A percentile compares a stretch with the other conserved stretches of the same genome.
Conservation (phyloP, 2,888 invertebrate species). For the Cephus runcator region DNA sequence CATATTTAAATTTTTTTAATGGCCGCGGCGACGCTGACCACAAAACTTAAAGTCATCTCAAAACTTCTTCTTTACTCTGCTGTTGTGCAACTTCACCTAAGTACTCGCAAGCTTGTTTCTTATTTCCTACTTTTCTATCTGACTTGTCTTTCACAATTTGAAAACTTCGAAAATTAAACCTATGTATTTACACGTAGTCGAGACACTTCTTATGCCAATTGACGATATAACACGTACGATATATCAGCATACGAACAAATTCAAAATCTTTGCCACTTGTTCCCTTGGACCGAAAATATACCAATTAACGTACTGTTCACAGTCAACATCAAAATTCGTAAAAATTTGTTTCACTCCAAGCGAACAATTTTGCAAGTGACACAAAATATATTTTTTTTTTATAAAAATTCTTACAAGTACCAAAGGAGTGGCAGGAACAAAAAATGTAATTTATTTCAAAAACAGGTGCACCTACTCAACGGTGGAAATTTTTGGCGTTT, state of each 20-base stretch:
- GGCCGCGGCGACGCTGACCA: neutral
- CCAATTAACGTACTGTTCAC: neutral
- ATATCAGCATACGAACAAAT: neutral
- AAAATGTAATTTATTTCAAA: neutral
- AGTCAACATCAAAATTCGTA: neutral
- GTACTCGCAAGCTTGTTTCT: conserved; percentile 5
- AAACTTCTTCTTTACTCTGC: neutral
- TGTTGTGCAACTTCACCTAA: neutral
- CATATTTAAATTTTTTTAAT: neutral
- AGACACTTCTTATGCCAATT: neutral
- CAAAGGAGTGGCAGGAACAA: neutral
- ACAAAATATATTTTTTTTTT: neutral
- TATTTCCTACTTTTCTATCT: neutral
- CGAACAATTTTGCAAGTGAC: neutral
- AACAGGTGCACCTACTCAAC: neutral
- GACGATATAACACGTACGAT: neutral
- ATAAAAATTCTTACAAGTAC: neutral
- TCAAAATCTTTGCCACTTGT: neutral
- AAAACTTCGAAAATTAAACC: neutral
- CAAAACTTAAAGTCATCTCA: neutral
- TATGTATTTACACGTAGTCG: neutral
- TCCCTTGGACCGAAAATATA: neutral
- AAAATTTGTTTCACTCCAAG: neutral
- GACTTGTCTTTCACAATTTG: neutral
- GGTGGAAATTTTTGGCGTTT: neutral